Evolutionary conservation across 2,797 vertebrate genomes (phyloP).

Genomic region (Tachyglossus aculeatus): DNA sequence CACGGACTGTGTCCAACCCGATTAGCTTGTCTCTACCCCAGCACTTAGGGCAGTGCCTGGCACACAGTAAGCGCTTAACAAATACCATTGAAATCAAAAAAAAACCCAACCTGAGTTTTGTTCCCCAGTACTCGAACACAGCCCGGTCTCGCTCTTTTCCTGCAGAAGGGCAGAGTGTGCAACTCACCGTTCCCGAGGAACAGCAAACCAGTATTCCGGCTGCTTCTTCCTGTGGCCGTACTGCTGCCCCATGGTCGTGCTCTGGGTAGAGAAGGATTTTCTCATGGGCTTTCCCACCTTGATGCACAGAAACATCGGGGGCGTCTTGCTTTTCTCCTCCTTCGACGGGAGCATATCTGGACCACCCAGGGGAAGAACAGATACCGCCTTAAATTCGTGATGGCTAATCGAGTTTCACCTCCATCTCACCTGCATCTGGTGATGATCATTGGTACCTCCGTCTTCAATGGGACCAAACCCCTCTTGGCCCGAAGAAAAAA

Average conservation of each 20-base stretch:
- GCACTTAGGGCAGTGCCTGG: too few relatives aligned
- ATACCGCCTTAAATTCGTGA: too few relatives aligned
- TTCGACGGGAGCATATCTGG: conserved; percentile 93
- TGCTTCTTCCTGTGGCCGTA: conserved; percentile 83
- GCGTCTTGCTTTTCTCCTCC: conserved; percentile 95
- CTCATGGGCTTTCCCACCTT: conserved; percentile 98
- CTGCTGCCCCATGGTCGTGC: conserved; percentile 81
- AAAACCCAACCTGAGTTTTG: neutral
- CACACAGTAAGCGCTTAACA: too few relatives aligned
- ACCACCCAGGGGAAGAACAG: conserved; percentile 34
- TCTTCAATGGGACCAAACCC: too few relatives aligned
- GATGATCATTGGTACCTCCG: too few relatives aligned
- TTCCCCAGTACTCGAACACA: neutral
- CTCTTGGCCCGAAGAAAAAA: too few relatives aligned
- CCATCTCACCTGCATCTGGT: too few relatives aligned
- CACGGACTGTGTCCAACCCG: too few relatives aligned
- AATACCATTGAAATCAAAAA: too few relatives aligned
- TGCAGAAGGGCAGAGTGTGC: neutral
- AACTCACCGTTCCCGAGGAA: conserved; percentile 92
- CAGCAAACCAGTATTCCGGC: conserved; percentile 97
- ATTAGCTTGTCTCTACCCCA: too few relatives aligned
- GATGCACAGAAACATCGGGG: conserved; percentile 98
- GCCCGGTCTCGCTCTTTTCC: neutral
- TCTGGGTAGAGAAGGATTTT: conserved; percentile 89
- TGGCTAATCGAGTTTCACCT: too few relatives aligned